A percentile compares a stretch with the other conserved stretches of the same genome.
phyloP scores from a whole-genome alignment of 2,888 invertebrate species.

The Eugnorisma glareosa region DNA sequence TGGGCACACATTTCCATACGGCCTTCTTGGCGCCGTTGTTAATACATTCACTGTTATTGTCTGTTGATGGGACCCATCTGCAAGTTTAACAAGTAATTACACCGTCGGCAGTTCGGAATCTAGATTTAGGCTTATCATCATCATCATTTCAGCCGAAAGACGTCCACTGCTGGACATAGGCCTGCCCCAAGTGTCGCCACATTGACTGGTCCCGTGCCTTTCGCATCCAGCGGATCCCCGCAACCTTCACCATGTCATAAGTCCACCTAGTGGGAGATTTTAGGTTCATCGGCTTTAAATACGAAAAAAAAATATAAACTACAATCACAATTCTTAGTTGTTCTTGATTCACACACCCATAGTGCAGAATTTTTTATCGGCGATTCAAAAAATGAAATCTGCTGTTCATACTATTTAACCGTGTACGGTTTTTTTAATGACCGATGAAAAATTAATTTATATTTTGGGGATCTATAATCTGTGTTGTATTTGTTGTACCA shows the following conservation, averaged over 20 bases:
- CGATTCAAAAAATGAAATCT: background rate
- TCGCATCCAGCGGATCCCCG: too few species aligned
- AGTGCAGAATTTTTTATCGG: background rate
- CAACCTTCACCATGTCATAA: too few species aligned
- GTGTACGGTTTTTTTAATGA: too few species aligned
- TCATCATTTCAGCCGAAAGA: too few species aligned
- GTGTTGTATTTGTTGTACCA: too few species aligned
- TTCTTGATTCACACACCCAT: background rate
- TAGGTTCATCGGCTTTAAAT: background rate
- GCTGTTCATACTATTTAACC: too few species aligned
- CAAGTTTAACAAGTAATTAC: conserved; percentile 12
- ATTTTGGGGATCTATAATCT: background rate
- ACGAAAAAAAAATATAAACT: background rate
- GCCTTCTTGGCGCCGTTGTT: conserved; percentile 83
- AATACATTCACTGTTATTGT: conserved; percentile 76
- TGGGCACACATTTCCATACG: conserved; percentile 85
- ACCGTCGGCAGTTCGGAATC: background rate
- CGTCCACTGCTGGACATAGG: too few species aligned
- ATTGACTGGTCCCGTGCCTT: too few species aligned
- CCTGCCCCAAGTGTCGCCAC: too few species aligned
- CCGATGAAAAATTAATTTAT: background rate
- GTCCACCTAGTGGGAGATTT: too few species aligned
- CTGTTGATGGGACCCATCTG: conserved; percentile 76
- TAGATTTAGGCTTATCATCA: background rate
- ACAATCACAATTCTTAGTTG: background rate